These are phyloP conservation scores for Hecatera dysodea DNA, from an alignment of 2,888 invertebrate genomes.

Conservation along the genomic window DNA sequence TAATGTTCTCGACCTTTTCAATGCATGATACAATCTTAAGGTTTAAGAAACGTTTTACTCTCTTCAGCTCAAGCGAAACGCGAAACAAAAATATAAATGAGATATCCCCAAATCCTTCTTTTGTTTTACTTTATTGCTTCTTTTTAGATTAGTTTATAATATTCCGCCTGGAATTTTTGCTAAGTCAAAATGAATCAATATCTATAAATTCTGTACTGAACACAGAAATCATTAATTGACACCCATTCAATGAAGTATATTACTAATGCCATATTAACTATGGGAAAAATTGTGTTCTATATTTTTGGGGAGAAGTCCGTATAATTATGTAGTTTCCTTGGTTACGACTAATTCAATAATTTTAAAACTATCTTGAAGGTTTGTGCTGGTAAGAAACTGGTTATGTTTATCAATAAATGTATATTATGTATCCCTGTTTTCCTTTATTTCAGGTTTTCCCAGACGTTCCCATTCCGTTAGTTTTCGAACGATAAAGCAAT, in stretches of 20 bases:
- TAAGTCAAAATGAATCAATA: constrained; percentile 9
- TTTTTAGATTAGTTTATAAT: neutral
- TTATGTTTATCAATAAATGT: neutral
- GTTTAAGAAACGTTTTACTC: constrained; percentile 7
- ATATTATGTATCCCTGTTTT: constrained; percentile 11
- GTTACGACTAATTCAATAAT: neutral
- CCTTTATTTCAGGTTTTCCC: constrained; percentile 12
- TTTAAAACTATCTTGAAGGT: too few species aligned
- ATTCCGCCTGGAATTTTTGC: neutral
- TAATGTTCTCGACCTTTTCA: constrained; percentile 30
- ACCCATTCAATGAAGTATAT: constrained; percentile 27
- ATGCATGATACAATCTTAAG: constrained; percentile 37
- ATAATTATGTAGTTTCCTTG: neutral
- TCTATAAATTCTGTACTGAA: constrained; percentile 8
- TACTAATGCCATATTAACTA: constrained; percentile 20
- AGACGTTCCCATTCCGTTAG: neutral
- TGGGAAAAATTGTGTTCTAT: neutral
- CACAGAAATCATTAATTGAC: constrained; percentile 25
- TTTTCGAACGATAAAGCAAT: constrained; percentile 8
- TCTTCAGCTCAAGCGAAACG: neutral
- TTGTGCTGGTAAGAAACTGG: neutral
- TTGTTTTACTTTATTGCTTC: neutral
- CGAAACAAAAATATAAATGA: neutral
- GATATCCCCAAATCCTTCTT: neutral
- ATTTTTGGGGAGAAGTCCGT: neutral